phyloP scores from a whole-genome alignment of 2,113 vertebrate species.

The Microcebus jonahi region DNA sequence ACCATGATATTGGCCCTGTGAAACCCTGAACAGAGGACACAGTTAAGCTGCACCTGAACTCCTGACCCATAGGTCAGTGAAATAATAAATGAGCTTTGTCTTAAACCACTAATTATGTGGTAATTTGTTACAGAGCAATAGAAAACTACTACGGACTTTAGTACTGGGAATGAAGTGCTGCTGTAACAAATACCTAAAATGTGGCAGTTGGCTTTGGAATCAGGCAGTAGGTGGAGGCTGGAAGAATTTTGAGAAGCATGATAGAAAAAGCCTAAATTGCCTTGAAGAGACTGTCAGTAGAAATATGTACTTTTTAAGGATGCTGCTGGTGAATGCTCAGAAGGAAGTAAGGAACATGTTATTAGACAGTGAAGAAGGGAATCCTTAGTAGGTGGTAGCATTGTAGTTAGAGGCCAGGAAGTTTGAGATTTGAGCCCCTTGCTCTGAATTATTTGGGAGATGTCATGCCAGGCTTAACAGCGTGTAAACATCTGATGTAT shows the following conservation, averaged over 20 bases:
- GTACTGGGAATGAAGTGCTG: not conserved
- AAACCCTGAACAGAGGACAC: not conserved
- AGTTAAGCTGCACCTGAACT: not conserved
- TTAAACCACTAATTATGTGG: not conserved
- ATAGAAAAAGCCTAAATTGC: not conserved
- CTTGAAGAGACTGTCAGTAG: not conserved
- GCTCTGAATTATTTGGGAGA: slow-evolving; percentile 16
- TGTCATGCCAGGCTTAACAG: not conserved
- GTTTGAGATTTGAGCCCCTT: not conserved
- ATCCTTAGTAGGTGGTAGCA: not conserved
- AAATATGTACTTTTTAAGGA: not conserved
- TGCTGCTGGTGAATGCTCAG: not conserved
- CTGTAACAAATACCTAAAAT: not conserved
- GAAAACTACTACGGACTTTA: not conserved
- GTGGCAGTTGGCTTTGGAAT: not conserved
- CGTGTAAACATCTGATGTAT: not conserved
- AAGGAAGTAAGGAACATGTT: not conserved
- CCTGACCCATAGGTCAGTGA: not conserved
- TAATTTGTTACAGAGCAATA: not conserved
- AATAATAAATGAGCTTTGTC: not conserved
- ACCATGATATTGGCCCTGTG: not conserved
- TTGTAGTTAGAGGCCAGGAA: not conserved
- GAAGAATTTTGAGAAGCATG: not conserved
- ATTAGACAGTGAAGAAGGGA: not conserved
- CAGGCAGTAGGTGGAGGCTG: not conserved